A percentile compares a stretch with the other conserved stretches of the same genome.
phyloP scores from a whole-genome alignment of 2,888 invertebrate species.

The Protonemura montana region DNA sequence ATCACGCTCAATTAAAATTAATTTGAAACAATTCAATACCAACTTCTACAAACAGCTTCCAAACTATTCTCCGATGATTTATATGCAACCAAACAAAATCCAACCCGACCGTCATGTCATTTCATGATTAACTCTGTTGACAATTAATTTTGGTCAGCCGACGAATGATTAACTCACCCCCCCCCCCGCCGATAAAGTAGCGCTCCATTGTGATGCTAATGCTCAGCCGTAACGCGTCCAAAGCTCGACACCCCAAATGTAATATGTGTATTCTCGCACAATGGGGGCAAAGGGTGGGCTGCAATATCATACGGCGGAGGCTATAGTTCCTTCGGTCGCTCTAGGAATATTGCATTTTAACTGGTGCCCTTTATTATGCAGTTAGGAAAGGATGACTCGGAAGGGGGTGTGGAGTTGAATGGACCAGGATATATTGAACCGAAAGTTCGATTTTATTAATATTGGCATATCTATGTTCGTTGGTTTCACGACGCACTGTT shows the following conservation, averaged over 20 bases:
- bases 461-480: too few species aligned
- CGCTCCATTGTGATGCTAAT: not conserved
- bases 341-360: not conserved
- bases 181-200: conserved; percentile 4
- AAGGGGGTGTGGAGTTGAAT: not conserved
- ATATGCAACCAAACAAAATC: not conserved
- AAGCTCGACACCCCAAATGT: not conserved
- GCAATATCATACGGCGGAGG: not conserved
- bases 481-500: too few species aligned
- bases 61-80: not conserved
- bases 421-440: not conserved
- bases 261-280: not conserved
- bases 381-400: not conserved
- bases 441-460: not conserved
- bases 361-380: conserved; percentile 5
- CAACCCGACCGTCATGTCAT: not conserved
- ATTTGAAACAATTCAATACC: too few species aligned
- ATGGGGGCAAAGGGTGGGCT: not conserved
- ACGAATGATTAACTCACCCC: not conserved
- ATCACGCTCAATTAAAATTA: too few species aligned
- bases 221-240: not conserved
- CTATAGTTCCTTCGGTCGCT: not conserved
- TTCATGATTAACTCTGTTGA: not conserved
- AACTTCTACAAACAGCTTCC: too few species aligned
- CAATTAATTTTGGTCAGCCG: not conserved